Conservation (phyloP, 2,888 invertebrate species). For the Ophion ventricosus region DNA sequence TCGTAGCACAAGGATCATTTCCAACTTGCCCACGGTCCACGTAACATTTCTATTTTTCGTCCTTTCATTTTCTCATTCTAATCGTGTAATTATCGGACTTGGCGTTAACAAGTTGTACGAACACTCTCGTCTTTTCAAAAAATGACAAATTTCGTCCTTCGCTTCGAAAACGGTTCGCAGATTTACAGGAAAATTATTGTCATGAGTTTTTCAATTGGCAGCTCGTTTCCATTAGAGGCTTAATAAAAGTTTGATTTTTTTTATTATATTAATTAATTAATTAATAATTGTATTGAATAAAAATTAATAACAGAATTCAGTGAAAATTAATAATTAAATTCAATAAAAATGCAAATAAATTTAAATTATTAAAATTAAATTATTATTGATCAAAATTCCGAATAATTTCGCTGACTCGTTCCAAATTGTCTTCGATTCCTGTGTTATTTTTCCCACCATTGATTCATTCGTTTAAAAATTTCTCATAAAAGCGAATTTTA, state of each 20-base stretch:
- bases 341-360: too few species aligned
- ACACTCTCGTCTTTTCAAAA: conserved; percentile 2
- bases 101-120: conserved; percentile 10
- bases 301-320: too few species aligned
- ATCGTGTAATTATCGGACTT: conserved; percentile 17
- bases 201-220: neutral
- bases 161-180: neutral
- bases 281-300: too few species aligned
- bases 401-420: neutral
- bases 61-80: conserved; percentile 17
- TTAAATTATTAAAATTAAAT: too few species aligned
- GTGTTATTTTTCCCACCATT: neutral
- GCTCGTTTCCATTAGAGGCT: neutral
- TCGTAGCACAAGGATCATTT: conserved; percentile 54
- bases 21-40: conserved; percentile 32
- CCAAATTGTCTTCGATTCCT: neutral
- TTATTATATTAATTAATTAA: too few species aligned
- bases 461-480: neutral
- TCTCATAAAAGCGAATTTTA: too few species aligned
- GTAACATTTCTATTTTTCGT: conserved; percentile 18
- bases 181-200: neutral
- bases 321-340: too few species aligned
- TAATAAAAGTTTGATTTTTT: too few species aligned
- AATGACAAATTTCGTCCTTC: conserved; percentile 30
- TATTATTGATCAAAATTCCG: too few species aligned